Evolutionary conservation across 2,888 invertebrate genomes (phyloP).

Genomic region (Platypus cylindrus): DNA sequence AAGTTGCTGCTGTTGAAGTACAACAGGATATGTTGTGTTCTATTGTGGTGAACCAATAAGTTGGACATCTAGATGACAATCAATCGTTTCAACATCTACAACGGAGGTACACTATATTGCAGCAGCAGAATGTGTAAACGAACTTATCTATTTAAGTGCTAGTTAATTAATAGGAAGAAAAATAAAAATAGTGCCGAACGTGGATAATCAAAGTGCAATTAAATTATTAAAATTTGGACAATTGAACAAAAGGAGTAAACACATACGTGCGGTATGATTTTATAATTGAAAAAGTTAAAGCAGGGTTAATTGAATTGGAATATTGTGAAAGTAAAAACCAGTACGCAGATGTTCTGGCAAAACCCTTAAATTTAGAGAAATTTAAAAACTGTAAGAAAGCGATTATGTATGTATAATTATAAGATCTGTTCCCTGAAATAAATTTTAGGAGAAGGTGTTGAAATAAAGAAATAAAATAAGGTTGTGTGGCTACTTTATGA

Average conservation of each 20-base stretch:
- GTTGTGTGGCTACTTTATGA: too few relatives aligned
- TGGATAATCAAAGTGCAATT: slow-evolving; percentile 16
- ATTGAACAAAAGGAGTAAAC: slow-evolving; percentile 13
- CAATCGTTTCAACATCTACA: slow-evolving; percentile 18
- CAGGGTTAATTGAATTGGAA: slow-evolving; percentile 8
- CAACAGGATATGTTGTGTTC: slow-evolving; percentile 14
- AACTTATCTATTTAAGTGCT: not conserved
- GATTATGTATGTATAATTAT: slow-evolving; percentile 1
- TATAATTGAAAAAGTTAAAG: slow-evolving; percentile 11
- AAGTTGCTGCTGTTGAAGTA: slow-evolving; percentile 18
- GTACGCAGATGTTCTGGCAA: slow-evolving; percentile 14
- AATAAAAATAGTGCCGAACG: slow-evolving; percentile 4
- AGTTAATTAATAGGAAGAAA: not conserved
- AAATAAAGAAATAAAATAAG: too few relatives aligned
- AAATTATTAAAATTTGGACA: slow-evolving; percentile 8
- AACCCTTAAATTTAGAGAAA: slow-evolving; percentile 6
- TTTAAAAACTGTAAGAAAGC: not conserved
- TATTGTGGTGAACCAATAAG: slow-evolving; percentile 19
- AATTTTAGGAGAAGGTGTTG: too few relatives aligned
- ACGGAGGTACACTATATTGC: slow-evolving; percentile 21
- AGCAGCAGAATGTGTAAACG: slow-evolving; percentile 6
- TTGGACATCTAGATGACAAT: slow-evolving; percentile 20
- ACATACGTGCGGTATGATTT: slow-evolving; percentile 14
- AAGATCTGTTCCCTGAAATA: too few relatives aligned
- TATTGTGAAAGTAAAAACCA: slow-evolving; percentile 10